Base-by-base conservation (phyloP, 2,797 vertebrate genomes). In the Microctenopoma stevenorrisi region DNA sequence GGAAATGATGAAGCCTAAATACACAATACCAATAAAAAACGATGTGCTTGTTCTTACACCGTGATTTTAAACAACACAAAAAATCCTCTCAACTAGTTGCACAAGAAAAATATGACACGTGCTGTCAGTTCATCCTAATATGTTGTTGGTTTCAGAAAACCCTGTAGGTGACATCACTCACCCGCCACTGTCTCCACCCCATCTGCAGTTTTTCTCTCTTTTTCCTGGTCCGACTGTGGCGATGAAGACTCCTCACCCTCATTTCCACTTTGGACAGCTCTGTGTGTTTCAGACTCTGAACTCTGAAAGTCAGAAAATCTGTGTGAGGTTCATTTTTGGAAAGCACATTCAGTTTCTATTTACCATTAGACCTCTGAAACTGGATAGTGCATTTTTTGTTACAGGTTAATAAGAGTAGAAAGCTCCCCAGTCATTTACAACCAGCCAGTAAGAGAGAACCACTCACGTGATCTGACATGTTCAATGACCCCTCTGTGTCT, bases 391-490 rank as follows among this genome's bases (percentile, higher is more conserved):
- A 12, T 13, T 11, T 13, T 42, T 42, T 42, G 40, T 42, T 42
- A 4, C 14, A 13, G 40, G 14, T 42, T 42, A 42, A 13, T 42
- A 14, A 42, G 12, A 38, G 4, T 38, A 11, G 9, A 37, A 6
- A 33, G 7, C 30, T 38, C 37, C 12, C 12, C 40, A 14, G 13
- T 0, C 7, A 42, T 3, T 13, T 42, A 37, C 4, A 42, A 14
- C 11, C 14, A 72, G 18, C 13, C 25, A 58, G 6, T 51, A 63
- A 64, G 22, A 35, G 16, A 47, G 28, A 68, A 65, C 15, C n/a
- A 86, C 94, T 92, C 78, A 96, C 96, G 56, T 93, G 90, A 64
- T 95, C 94, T 2, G 95, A 94, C 26, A 92, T 86, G 75, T 93
- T 93, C 75, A 91, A 90, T 0, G 93, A 90, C 49, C 75, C 88